Evolutionary conservation across 2,113 vertebrate genomes (phyloP).

Genomic region (Tetrax tetrax): DNA sequence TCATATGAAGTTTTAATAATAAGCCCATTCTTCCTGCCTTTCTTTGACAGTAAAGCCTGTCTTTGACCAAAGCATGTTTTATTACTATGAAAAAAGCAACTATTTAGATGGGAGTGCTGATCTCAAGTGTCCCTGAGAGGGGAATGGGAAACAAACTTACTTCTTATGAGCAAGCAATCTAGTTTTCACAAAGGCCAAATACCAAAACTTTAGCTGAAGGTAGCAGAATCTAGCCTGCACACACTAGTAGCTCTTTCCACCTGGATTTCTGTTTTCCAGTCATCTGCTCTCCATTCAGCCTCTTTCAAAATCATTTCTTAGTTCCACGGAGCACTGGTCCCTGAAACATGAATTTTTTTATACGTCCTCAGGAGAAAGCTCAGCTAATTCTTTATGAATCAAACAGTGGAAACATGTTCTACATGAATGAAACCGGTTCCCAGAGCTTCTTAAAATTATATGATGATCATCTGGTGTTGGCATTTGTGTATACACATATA

Average conservation of each 20-base stretch:
- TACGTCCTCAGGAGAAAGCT: neutral
- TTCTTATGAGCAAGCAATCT: slow-evolving; percentile 25
- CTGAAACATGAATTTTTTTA: neutral
- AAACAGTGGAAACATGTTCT: neutral
- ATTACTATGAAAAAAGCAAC: slow-evolving; percentile 50
- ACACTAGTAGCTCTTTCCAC: neutral
- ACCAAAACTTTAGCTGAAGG: neutral
- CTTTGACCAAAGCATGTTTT: neutral
- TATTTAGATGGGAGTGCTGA: slow-evolving; percentile 57
- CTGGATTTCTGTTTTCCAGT: neutral
- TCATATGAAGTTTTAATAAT: slow-evolving; percentile 9
- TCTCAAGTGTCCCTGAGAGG: slow-evolving; percentile 14
- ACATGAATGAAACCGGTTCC: neutral
- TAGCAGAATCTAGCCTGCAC: neutral
- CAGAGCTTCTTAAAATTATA: neutral
- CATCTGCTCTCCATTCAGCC: neutral
- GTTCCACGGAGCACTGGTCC: neutral
- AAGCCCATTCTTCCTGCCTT: slow-evolving; percentile 6
- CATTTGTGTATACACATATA: neutral
- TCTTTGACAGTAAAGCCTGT: neutral
- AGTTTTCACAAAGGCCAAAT: neutral
- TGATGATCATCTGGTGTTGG: neutral
- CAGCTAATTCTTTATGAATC: neutral
- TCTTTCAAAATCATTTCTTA: slow-evolving; percentile 1
- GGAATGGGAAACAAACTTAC: neutral